Conservation (phyloP, 1,140 invertebrate species). For the Apis mellifera region Amel_HAv3.1 CM009936.2:3357001-3357500, state of each 20-base stretch:
- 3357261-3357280: conserved; percentile 63
- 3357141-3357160: conserved; percentile 43
- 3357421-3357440: too few relatives aligned
- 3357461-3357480: too few relatives aligned
- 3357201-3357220: conserved; percentile 5
- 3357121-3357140: conserved; percentile 39
- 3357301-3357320: conserved; percentile 39
- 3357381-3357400: neutral
- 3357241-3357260: conserved; percentile 61
- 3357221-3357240: conserved; percentile 28
- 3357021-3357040: neutral
- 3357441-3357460: too few relatives aligned
- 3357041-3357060: neutral
- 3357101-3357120: conserved; percentile 5
- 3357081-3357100: neutral
- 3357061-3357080: neutral
- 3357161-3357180: conserved; percentile 20
- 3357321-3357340: conserved; percentile 35
- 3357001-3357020: neutral
- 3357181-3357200: conserved; percentile 12
- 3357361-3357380: conserved; percentile 19
- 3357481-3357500: too few relatives aligned
- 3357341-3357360: conserved; percentile 2
- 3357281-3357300: conserved; percentile 22
- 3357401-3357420: too few relatives aligned